These are phyloP conservation scores for Spodoptera exigua DNA, from an alignment of 2,888 invertebrate species.

Conservation along the genomic window DNA sequence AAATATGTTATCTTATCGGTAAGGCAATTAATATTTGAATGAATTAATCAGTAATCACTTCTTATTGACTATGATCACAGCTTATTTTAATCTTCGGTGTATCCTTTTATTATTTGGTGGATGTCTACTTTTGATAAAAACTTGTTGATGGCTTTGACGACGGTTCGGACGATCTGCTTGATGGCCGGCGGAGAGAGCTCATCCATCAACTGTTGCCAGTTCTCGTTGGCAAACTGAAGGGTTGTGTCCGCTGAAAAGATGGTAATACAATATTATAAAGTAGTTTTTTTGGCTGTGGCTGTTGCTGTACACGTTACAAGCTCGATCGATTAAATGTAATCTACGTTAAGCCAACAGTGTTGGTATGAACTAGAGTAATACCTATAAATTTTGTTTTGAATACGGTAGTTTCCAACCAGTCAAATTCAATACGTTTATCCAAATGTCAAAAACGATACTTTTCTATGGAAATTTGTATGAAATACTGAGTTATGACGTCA, in stretches of 20 bases:
- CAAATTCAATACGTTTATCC: no score
- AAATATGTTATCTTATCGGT: neutral
- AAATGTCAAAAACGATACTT: no score
- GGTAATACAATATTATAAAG: neutral
- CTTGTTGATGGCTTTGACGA: slow-evolving; percentile 82
- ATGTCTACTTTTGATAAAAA: slow-evolving; percentile 77
- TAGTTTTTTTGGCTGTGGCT: no score
- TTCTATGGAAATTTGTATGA: no score
- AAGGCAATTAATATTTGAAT: slow-evolving; percentile 1
- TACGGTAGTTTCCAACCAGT: no score
- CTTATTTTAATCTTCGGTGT: slow-evolving; percentile 50
- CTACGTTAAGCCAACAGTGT: no score
- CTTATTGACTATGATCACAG: slow-evolving; percentile 16
- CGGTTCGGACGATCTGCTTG: slow-evolving; percentile 81
- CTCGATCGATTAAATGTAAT: no score
- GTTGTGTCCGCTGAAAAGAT: slow-evolving; percentile 78
- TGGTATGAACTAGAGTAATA: no score
- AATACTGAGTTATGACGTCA: no score
- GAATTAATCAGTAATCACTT: neutral
- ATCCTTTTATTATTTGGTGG: slow-evolving; percentile 69
- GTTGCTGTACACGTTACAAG: no score
- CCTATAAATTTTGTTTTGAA: no score
- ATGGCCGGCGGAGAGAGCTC: slow-evolving; percentile 84
- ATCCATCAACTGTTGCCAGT: slow-evolving; percentile 86
- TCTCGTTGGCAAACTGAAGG: slow-evolving; percentile 81